Conservation (phyloP, 2,888 invertebrate species). For the Seladonia tumulorum region DNA sequence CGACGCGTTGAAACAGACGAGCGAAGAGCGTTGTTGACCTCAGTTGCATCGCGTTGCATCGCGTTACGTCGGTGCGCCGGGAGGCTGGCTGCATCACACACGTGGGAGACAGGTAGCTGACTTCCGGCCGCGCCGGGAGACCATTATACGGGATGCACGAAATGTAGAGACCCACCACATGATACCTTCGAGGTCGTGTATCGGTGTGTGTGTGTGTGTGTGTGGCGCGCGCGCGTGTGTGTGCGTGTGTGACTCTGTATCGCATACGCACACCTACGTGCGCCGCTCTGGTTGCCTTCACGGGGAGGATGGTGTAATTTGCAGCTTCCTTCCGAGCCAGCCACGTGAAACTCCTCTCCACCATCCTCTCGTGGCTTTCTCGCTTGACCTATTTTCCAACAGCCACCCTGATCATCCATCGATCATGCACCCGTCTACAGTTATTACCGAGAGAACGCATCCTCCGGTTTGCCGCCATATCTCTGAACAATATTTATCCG, state of each 20-base stretch:
- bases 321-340: constrained; percentile 41
- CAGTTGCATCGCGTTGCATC: neutral
- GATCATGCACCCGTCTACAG: neutral
- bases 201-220: neutral
- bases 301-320: constrained; percentile 44
- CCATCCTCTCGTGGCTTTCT: constrained; percentile 24
- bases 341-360: constrained; percentile 34
- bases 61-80: constrained; percentile 50
- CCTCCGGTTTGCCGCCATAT: neutral
- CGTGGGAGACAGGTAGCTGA: constrained; percentile 83
- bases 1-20: neutral
- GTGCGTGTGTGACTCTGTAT: too few species aligned
- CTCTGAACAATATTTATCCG: neutral
- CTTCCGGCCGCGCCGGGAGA: constrained; percentile 79
- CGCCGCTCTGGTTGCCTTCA: constrained; percentile 10
- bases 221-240: too few species aligned
- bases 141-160: constrained; percentile 68
- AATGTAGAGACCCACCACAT: constrained; percentile 51
- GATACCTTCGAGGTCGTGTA: constrained; percentile 25
- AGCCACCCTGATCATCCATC: constrained; percentile 10
- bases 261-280: neutral
- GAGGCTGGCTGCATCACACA: constrained; percentile 82
- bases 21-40: neutral
- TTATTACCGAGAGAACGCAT: neutral
- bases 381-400: constrained; percentile 18